Conservation (phyloP, 2,113 vertebrate genomes). For the Rousettus leschenaultii region DNA sequence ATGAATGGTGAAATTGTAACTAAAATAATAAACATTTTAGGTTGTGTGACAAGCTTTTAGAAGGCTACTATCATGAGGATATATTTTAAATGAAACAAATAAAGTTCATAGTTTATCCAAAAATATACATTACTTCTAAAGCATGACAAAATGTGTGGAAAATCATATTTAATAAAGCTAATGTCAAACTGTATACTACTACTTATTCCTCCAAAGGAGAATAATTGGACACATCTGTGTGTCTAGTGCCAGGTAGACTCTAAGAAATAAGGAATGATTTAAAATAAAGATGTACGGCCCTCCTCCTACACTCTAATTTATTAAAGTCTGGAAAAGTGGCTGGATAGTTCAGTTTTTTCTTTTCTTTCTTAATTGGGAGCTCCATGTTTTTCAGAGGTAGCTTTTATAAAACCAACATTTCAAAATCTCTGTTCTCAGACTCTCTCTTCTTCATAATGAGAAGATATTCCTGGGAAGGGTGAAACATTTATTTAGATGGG, state of each 20-base stretch:
- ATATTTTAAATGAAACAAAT: background rate
- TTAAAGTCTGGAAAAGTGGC: background rate
- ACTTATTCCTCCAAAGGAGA: background rate
- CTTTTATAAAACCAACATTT: background rate
- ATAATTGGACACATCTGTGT: background rate
- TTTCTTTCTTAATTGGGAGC: background rate
- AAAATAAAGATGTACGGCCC: background rate
- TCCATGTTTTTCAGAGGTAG: background rate
- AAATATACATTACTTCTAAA: background rate
- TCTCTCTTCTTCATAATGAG: background rate
- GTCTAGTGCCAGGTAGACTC: background rate
- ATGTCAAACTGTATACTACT: background rate
- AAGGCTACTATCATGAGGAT: background rate
- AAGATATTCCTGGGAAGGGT: background rate
- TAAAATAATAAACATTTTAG: background rate
- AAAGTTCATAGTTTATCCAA: background rate
- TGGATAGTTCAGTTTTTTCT: background rate
- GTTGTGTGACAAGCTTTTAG: background rate
- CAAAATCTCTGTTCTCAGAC: background rate
- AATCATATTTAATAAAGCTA: background rate
- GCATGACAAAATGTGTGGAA: background rate
- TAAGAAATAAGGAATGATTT: background rate
- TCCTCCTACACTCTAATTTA: background rate
- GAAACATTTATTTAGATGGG: background rate
- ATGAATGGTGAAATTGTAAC: background rate